Conservation (phyloP, 2,888 invertebrate species). For the Pseudococcus viburni region DNA sequence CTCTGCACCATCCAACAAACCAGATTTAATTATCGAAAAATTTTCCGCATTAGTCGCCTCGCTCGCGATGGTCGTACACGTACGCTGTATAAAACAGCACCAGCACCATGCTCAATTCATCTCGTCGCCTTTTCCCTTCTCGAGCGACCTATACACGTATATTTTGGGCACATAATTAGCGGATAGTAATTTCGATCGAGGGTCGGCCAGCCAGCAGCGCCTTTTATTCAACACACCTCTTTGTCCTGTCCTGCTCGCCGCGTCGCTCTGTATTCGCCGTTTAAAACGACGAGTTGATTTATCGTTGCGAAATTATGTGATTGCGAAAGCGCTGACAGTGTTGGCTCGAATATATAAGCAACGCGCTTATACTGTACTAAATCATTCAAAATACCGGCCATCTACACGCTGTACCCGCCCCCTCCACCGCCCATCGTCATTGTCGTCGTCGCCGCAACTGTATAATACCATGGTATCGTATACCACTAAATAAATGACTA, state of each 20-base stretch:
- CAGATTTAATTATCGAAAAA: slow-evolving; percentile 31
- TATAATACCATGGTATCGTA: background rate
- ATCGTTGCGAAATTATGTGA: slow-evolving; percentile 47
- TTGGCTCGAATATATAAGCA: slow-evolving; percentile 38
- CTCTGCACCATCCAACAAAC: background rate
- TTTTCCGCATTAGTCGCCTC: slow-evolving; percentile 27
- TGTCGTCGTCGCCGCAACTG: background rate
- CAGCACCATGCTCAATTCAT: background rate
- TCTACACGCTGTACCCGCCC: background rate
- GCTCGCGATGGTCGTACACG: background rate
- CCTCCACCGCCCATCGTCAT: background rate
- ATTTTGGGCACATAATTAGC: slow-evolving; percentile 29
- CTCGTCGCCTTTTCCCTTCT: background rate
- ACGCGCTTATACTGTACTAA: slow-evolving; percentile 18
- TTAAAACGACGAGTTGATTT: slow-evolving; percentile 37
- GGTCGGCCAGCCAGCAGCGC: slow-evolving; percentile 18
- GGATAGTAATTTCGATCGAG: slow-evolving; percentile 33
- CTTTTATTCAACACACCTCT: slow-evolving; percentile 15
- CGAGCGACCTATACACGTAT: background rate
- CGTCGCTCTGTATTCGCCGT: background rate
- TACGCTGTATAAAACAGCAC: background rate
- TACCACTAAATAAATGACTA: background rate
- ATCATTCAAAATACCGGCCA: slow-evolving; percentile 25
- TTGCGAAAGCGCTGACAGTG: slow-evolving; percentile 43
- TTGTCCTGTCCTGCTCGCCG: background rate